phyloP scores from a whole-genome alignment of 2,888 invertebrate genomes.

The Tetrapedia diversipes region DNA sequence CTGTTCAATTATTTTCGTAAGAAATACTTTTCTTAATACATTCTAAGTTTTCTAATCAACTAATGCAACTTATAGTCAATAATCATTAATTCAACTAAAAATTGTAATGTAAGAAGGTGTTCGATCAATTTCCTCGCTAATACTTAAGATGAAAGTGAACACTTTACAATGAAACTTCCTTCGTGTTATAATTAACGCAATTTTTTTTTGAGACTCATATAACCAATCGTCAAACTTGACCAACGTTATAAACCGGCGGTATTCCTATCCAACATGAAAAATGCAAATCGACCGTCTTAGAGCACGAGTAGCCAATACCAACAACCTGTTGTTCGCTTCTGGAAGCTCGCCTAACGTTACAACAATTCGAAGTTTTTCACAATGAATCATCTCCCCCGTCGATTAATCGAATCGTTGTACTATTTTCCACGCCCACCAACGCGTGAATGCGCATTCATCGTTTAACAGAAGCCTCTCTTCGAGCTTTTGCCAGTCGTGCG shows the following conservation, averaged over 20 bases:
- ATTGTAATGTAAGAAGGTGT: too few species aligned
- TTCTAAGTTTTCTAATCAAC: too few species aligned
- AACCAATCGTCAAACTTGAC: not conserved
- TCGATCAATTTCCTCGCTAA: too few species aligned
- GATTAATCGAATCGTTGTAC: slow-evolving; percentile 62
- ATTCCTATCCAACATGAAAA: not conserved
- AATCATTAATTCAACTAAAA: too few species aligned
- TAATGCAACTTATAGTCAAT: too few species aligned
- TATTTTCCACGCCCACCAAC: slow-evolving; percentile 65
- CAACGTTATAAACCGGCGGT: not conserved
- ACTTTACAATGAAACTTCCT: too few species aligned
- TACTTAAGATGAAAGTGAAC: too few species aligned
- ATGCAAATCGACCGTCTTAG: not conserved
- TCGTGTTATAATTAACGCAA: too few species aligned
- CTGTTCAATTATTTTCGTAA: too few species aligned
- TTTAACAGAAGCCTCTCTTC: slow-evolving; percentile 21
- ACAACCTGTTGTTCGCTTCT: too few species aligned
- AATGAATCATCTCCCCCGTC: slow-evolving; percentile 59
- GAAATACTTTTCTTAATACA: too few species aligned
- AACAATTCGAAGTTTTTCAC: slow-evolving; percentile 57
- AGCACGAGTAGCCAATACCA: not conserved
- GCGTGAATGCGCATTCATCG: slow-evolving; percentile 53
- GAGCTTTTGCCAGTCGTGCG: not conserved
- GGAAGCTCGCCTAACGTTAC: slow-evolving; percentile 20
- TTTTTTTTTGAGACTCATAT: not conserved